Evolutionary conservation across 2,113 vertebrate species (phyloP), one percentile per base, ranked within the genome.

Genomic region (Dromaius novaehollandiae): DNA sequence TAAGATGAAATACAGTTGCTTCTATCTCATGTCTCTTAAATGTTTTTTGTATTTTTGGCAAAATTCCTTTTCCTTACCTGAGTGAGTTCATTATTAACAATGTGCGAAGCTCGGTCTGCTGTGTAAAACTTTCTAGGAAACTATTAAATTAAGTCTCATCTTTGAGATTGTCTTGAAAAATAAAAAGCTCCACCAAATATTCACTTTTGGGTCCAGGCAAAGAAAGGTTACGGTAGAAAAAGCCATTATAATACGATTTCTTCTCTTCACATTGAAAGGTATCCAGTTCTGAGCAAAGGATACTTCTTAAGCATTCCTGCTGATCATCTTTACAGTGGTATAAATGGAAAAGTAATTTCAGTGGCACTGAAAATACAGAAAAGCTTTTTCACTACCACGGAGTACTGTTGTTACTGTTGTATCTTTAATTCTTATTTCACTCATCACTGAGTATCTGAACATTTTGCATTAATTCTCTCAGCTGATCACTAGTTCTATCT

Each of bases 391-490:
- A 30, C 7, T 36, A 44, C 44, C 22, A 46, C 21, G 55, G 9
- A 0, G 0, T 56, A 4, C 6, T 68, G 0, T n/a, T 78, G 26
- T 75, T 63, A 13, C 4, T 55, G 13, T 55, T 55, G 25, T 17
- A 13, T 12, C 18, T 86, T 51, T 20, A 74, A 21, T 75, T 75
- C 50, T 83, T 51, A 19, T 0, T 83, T 5, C 17, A 75, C 9
- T 86, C 12, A 12, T 60, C 71, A 50, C 69, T 0, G 2, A 32
- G 28, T 56, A 78, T 44, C 38, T 82, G 65, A 66, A 40, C 1
- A 3, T 24, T 60, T 65, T 76, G n/a, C 19, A 6, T 51, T 28
- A 87, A 26, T 89, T 50, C 61, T 82, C 5, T 75, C 13, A 42
- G 48, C 26, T 73, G 16, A 56, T 73, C 25, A 25, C 18, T 51